Evolutionary conservation across 2,888 invertebrate genomes (phyloP).

Genomic region (Drosophila anceps): DNA sequence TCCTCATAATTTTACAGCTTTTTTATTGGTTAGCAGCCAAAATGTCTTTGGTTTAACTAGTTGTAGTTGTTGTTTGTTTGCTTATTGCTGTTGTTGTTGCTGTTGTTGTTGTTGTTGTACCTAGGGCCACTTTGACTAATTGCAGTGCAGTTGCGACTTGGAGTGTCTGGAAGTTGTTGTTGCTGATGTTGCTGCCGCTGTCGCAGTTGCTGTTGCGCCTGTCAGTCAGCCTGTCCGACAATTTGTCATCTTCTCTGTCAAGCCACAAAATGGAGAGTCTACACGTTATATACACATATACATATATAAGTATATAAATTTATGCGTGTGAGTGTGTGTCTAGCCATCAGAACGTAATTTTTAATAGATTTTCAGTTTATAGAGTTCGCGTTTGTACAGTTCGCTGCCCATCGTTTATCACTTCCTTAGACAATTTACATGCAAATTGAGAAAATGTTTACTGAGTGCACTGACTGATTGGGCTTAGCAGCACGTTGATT

Average conservation of each 20-base stretch:
- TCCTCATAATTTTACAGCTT: conserved; percentile 71
- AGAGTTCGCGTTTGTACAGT: conserved; percentile 38
- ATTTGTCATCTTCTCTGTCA: conserved; percentile 81
- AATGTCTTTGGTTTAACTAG: conserved; percentile 48
- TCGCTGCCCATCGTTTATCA: conserved; percentile 71
- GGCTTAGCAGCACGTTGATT: conserved; percentile 2
- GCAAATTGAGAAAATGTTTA: conserved; percentile 64
- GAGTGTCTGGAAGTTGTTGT: conserved; percentile 65
- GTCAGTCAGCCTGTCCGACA: conserved; percentile 72
- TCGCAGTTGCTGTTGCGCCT: conserved; percentile 49
- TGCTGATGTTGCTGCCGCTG: conserved; percentile 48
- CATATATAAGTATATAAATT: not conserved
- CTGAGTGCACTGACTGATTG: conserved; percentile 9
- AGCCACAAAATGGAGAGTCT: conserved; percentile 59
- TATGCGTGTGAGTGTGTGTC: conserved; percentile 28
- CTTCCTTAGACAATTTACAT: conserved; percentile 80
- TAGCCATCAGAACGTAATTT: conserved; percentile 56
- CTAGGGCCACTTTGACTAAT: conserved; percentile 75
- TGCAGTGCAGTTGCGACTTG: conserved; percentile 75
- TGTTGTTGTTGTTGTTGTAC: conserved; percentile 31
- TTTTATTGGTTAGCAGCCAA: conserved; percentile 61
- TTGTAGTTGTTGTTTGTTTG: conserved; percentile 1
- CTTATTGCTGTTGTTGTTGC: conserved; percentile 7
- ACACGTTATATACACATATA: conserved; percentile 1
- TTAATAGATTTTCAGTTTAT: conserved; percentile 75